Evolutionary conservation across 2,113 vertebrate genomes (phyloP).

Genomic region (Mungos mungo): DNA sequence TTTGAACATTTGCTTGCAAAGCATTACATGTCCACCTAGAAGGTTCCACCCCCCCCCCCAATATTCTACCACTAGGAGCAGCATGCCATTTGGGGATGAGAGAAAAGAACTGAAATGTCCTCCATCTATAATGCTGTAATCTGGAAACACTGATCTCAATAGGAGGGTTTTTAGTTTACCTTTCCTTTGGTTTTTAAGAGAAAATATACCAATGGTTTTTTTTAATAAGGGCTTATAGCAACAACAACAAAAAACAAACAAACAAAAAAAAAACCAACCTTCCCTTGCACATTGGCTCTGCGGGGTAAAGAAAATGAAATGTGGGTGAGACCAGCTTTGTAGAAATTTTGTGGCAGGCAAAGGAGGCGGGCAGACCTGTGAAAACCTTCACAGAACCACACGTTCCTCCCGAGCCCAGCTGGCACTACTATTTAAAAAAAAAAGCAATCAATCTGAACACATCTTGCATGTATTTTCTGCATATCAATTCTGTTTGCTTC

Average conservation of each 20-base stretch:
- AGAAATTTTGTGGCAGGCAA: background rate
- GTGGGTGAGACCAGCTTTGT: background rate
- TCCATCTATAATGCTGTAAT: background rate
- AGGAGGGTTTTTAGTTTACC: background rate
- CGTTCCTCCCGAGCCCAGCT: background rate
- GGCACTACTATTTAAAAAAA: background rate
- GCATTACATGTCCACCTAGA: background rate
- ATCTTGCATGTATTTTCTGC: conserved; percentile 13
- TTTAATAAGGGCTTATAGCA: background rate
- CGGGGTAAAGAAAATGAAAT: background rate
- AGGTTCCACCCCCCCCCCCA: background rate
- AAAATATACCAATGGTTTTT: background rate
- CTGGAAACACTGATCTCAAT: background rate
- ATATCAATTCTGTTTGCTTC: conserved; percentile 5
- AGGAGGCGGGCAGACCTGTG: background rate
- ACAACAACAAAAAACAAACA: background rate
- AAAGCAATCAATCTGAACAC: background rate
- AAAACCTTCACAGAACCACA: background rate
- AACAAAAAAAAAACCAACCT: background rate
- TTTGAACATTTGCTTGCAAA: background rate
- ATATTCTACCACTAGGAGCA: background rate
- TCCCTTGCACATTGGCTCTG: background rate
- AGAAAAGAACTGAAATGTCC: background rate
- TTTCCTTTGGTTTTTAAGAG: background rate
- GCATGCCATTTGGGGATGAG: background rate